Percentiles rank a stretch among this genome's conserved stretches.
These are phyloP conservation scores for Poecilus cupreus DNA, from an alignment of 2,888 invertebrate genomes.

Conservation along the genomic window DNA sequence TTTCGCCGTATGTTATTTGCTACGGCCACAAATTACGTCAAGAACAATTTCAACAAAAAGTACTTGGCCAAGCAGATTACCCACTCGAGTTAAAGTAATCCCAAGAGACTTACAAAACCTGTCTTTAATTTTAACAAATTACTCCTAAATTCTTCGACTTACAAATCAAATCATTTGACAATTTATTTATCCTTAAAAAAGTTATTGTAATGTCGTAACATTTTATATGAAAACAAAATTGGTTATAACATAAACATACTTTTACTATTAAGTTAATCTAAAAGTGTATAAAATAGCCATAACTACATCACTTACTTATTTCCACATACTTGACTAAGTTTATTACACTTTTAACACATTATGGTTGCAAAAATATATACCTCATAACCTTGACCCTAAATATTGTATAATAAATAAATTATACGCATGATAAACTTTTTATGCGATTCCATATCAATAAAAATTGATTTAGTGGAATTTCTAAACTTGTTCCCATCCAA, in stretches of 20 bases:
- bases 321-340: conserved; percentile 25
- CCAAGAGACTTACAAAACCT: neutral
- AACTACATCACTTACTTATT: conserved; percentile 24
- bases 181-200: no score
- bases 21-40: neutral
- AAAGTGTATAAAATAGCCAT: neutral
- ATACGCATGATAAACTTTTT: neutral
- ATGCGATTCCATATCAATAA: no score
- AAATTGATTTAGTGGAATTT: no score
- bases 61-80: neutral
- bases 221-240: conserved; percentile 1
- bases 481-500: no score
- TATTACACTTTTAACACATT: neutral
- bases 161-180: neutral
- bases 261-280: conserved; percentile 23
- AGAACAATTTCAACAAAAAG: neutral
- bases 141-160: neutral
- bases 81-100: neutral
- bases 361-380: neutral
- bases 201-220: neutral
- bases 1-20: neutral
- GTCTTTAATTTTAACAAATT: neutral
- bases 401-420: neutral
- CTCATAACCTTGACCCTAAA: neutral
- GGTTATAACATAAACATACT: conserved; percentile 1